Conservation (phyloP, 2,113 vertebrate species). For the Lamprologus ornatipinnis region DNA sequence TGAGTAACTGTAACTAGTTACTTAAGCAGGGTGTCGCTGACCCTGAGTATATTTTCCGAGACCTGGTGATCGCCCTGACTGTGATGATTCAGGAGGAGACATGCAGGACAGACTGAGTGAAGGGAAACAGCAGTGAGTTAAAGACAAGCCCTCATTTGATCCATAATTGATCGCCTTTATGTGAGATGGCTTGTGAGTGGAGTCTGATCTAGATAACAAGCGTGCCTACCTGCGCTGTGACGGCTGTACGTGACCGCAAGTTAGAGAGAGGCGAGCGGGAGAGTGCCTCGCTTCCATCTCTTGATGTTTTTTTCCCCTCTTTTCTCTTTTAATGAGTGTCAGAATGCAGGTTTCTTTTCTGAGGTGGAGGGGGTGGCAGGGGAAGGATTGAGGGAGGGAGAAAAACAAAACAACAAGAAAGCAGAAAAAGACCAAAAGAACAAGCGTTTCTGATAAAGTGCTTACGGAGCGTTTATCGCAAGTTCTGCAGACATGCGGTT, state of each 20-base stretch:
- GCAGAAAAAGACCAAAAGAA: conserved; percentile 73
- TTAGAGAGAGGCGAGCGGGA: conserved; percentile 62
- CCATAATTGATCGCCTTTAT: conserved; percentile 75
- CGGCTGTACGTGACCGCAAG: conserved; percentile 71
- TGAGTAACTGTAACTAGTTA: neutral
- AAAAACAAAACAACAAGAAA: conserved; percentile 76
- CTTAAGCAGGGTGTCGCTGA: neutral
- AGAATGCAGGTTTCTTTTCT: conserved; percentile 58
- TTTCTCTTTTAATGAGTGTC: conserved; percentile 77
- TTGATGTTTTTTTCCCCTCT: conserved; percentile 63
- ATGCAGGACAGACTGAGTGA: neutral
- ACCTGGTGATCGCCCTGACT: neutral
- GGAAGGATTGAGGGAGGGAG: neutral
- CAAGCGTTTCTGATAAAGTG: conserved; percentile 74
- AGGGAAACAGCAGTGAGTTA: conserved; percentile 23
- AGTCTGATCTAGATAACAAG: conserved; percentile 69
- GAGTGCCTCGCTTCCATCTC: conserved; percentile 44
- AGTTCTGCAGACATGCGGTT: conserved; percentile 61
- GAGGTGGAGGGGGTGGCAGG: neutral
- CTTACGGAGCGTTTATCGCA: conserved; percentile 70
- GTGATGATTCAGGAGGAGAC: neutral
- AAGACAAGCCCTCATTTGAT: conserved; percentile 65
- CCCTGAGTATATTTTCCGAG: neutral
- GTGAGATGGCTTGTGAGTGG: conserved; percentile 34
- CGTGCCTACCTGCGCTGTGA: conserved; percentile 42